Base-by-base conservation (phyloP, 2,888 invertebrate genomes). In the Tineola bisselliella region DNA sequence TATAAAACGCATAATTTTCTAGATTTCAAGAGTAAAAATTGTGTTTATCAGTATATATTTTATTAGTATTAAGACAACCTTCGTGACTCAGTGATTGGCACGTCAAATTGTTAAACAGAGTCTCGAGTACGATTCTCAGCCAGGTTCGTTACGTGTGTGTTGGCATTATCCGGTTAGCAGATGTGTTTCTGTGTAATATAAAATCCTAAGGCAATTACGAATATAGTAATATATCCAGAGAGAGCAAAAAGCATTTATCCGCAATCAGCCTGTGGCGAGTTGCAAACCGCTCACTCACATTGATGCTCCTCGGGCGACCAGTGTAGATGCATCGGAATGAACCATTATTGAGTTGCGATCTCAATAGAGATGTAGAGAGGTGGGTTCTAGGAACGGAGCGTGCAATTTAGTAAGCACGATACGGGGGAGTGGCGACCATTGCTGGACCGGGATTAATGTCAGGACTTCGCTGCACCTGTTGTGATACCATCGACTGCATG, bases 391-490 rank as follows among this genome's bases (percentile, higher is more conserved):
- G 66, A 71, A 71, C 66, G 68, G 68, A 48, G 67, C 65, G 64
- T 65, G 70, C 71, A 73, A 76, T 76, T 77, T 76, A 75, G 70
- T 67, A 73, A n/a, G 66, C 65, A 67, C 71, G 70, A 76, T 77
- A 75, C 66, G 72, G 70, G 72, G 78, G 77, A 72, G 77, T 72
- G 77, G 68, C 70, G 70, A 70, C 73, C 72, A 75, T 76, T 74
- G 74, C 69, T 63, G 70, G 70, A 70, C 67, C 61, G 63, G 68
- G 73, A 78, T 76, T 74, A 77, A 77, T 70, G 69, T 60, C 60
- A 59, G 57, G 59, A 25, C 10, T 4, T 10, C 10, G 38, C 38
- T 38, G 25, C 25, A 6, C 25, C 25, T 38, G 10, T 10, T 10
- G 10, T 38, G 38, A 38, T 38, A 38, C 38, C 38, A 38, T 38